Base-by-base conservation (phyloP, 2,797 vertebrate genomes). In the Emydoidea blandingii region DNA sequence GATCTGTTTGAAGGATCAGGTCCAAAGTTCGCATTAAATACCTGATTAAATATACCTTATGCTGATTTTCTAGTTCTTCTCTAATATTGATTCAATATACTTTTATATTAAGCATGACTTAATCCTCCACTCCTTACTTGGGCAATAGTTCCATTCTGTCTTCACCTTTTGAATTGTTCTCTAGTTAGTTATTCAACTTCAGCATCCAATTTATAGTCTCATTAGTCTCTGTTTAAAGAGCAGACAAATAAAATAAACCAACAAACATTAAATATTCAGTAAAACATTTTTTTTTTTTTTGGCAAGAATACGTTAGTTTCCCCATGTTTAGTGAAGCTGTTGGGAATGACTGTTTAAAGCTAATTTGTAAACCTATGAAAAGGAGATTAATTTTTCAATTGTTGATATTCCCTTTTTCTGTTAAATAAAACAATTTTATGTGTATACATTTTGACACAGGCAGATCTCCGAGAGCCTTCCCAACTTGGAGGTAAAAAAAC, bases 91-190 rank as follows among this genome's bases (percentile, higher is more conserved):
- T 5, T 37, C 5, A 80, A 8, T 65, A 5, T 7, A 52, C 72
- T 4, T 34, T n/a, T 83, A 31, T 44, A 44, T 44, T 34, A 9
- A 57, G 74, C 10, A 65, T 31, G 81, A 29, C 12, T 8, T 95
- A 90, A 81, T 50, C 11, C 11, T 52, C 3, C 2, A 27, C 12
- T 78, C 44, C 74, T 78, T 78, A 29, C 19, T 54, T 18, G 4
- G 41, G 25, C 34, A 90, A 74, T 14, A 3, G 1, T 79, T 88
- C 54, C 85, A 34, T 49, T 15, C 81, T 47, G 41, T 78, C 23
- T 31, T 85, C 27, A 89, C n/a, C 1, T 57, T 89, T 90, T 41
- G 83, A 72, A 44, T 82, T 84, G n/a, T n/a, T 80, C 88, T 59
- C 7, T 89, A 86, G 7, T 7, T 50, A 5, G 3, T 50, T 83